These are phyloP conservation scores for Bungarus multicinctus DNA, from an alignment of 2,113 vertebrate genomes.

Conservation along the genomic window DNA sequence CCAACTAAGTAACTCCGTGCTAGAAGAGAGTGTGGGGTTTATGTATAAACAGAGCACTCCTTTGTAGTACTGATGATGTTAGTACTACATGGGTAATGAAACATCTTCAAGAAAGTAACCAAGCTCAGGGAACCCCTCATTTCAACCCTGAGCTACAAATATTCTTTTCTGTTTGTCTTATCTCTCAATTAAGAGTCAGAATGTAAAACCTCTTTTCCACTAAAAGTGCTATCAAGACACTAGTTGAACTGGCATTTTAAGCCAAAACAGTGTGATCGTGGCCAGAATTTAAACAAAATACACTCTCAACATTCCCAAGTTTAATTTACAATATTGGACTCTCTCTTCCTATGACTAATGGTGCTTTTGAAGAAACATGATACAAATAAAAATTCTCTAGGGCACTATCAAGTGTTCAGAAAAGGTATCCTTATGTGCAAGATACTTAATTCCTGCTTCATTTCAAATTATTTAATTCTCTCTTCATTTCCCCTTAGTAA, in stretches of 20 bases:
- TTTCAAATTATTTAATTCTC: slow-evolving; percentile 24
- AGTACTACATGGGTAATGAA: no score
- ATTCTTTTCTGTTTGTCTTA: no score
- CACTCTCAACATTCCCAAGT: neutral
- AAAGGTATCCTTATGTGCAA: accelerated
- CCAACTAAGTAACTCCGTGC: no score
- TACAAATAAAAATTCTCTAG: neutral
- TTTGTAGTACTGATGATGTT: no score
- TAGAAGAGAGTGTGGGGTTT: no score
- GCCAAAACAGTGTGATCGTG: neutral
- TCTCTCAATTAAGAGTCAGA: neutral
- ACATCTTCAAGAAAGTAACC: no score
- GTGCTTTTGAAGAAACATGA: neutral
- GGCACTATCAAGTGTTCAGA: neutral
- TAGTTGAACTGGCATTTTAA: neutral
- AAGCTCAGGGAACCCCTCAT: no score
- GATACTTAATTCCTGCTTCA: neutral
- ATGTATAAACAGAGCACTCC: no score
- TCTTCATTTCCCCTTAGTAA: slow-evolving; percentile 70
- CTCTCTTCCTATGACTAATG: neutral
- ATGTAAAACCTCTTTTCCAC: neutral
- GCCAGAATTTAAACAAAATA: neutral
- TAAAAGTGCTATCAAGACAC: neutral
- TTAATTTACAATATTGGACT: neutral
- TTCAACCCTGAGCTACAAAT: no score